Evolutionary conservation across 2,113 vertebrate species (phyloP), one percentile per base, ranked within the genome.

Genomic region (Phalacrocorax aristotelis): DNA sequence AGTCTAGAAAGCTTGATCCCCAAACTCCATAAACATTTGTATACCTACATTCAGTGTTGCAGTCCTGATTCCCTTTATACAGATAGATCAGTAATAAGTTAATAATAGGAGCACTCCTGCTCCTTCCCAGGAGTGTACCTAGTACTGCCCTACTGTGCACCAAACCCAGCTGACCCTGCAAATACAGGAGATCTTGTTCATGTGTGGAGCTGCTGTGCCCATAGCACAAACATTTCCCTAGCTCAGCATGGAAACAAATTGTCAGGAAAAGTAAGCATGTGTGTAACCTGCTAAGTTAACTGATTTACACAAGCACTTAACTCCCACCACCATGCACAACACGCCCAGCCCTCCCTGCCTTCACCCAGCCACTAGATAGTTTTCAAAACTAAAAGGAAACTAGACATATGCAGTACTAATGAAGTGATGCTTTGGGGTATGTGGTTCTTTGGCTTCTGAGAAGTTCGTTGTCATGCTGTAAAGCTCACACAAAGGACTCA

Each of bases 161-260:
- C 29, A 58, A 1, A 55, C 54, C 23, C 57, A 49, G n/a, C 36
- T 9, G 7, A 6, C 30, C 20, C 20, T 55, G 71, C 66, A 76
- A 34, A 15, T 29, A 36, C 0, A 6, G 25, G 12, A 75, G 21
- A 42, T 27, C 8, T 1, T 5, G 1, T 61, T 86, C 11, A 57
- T 34, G 49, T 72, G 21, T 46, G 54, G 52, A 72, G 40, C 44
- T 88, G 79, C 75, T 72, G 18, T 64, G 23, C n/a, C 19, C 1
- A 8, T 13, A 25, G 32, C 3, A 1, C 3, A 2, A 4, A 42
- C 4, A 2, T 36, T 74, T 48, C 26, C 38, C 48, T 61, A 55
- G 27, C 38, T 83, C 42, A 29, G 46, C 8, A 0, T 30, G 48
- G 25, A 83, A 90, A 89, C 30, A 34, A 21, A n/a, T 22, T 48